A percentile compares a stretch with the other conserved stretches of the same genome.
phyloP scores from a whole-genome alignment of 2,888 invertebrate genomes.

The Melieria crassipennis region DNA sequence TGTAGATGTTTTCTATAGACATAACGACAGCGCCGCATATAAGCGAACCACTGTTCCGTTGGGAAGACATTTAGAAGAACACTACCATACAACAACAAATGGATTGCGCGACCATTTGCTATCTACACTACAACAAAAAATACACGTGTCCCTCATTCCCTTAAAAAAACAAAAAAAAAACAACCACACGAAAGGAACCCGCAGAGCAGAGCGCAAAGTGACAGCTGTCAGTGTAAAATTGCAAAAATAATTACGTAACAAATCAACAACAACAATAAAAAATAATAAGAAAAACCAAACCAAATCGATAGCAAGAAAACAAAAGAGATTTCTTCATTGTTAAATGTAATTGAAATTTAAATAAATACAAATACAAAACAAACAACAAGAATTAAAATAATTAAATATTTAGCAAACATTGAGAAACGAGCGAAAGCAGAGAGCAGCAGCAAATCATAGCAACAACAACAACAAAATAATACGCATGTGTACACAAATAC shows the following conservation, averaged over 20 bases:
- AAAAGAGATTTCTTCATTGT: constrained; percentile 30
- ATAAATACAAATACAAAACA: constrained; percentile 7
- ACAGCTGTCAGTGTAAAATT: not conserved
- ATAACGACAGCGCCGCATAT: not conserved
- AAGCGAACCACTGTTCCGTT: no score
- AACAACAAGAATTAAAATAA: not conserved
- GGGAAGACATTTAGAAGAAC: no score
- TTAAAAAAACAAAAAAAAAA: constrained; percentile 22
- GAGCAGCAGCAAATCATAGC: not conserved
- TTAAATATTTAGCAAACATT: not conserved
- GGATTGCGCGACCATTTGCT: no score
- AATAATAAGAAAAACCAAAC: constrained; percentile 1
- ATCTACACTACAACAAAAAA: not conserved
- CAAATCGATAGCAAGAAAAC: not conserved
- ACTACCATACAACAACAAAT: no score
- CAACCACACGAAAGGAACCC: not conserved
- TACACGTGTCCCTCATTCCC: constrained; percentile 17
- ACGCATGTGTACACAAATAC: not conserved
- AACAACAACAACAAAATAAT: not conserved
- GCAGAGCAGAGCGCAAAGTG: not conserved
- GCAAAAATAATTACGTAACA: not conserved
- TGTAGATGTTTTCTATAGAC: constrained; percentile 4
- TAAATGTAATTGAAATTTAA: constrained; percentile 23
- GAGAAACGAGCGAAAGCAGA: not conserved
- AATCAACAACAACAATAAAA: constrained; percentile 12